A percentile compares a stretch with the other conserved stretches of the same genome.
These are phyloP conservation scores for Orthosia cruda DNA, from an alignment of 2,888 invertebrate genomes.

Conservation along the genomic window DNA sequence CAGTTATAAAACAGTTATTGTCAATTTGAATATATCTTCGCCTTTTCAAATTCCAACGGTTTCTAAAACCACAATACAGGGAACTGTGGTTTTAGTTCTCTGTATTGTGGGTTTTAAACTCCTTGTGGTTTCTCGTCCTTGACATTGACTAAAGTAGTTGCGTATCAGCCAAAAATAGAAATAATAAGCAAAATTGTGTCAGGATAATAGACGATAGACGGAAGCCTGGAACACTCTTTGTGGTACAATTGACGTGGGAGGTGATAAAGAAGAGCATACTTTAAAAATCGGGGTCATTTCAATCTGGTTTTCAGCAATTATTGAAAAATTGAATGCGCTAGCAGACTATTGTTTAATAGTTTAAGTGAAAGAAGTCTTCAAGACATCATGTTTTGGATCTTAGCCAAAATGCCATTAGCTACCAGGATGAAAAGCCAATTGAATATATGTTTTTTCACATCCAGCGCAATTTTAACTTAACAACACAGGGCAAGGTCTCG, in stretches of 20 bases:
- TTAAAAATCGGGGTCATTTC: slow-evolving; percentile 21
- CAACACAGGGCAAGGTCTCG: background rate
- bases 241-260: slow-evolving; percentile 29
- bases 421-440: background rate
- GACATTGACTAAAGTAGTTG: background rate
- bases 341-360: background rate
- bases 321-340: slow-evolving; percentile 1
- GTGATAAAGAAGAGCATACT: slow-evolving; percentile 11
- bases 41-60: background rate
- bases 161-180: slow-evolving; percentile 50
- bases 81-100: too few relatives aligned
- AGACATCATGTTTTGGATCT: background rate
- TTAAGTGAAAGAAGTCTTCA: slow-evolving; percentile 3
- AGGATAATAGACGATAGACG: slow-evolving; percentile 33
- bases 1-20: too few relatives aligned
- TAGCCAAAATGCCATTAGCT: background rate
- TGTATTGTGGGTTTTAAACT: too few relatives aligned
- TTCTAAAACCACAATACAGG: background rate
- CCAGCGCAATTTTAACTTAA: background rate
- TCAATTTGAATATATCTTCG: background rate
- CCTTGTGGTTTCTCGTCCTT: background rate
- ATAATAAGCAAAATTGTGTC: slow-evolving; percentile 36
- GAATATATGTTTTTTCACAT: background rate
- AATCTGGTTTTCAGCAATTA: slow-evolving; percentile 22
- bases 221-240: slow-evolving; percentile 35